Evolutionary conservation across 2,888 invertebrate species (phyloP).

Genomic region (Drosophila austrosaltans): DNA sequence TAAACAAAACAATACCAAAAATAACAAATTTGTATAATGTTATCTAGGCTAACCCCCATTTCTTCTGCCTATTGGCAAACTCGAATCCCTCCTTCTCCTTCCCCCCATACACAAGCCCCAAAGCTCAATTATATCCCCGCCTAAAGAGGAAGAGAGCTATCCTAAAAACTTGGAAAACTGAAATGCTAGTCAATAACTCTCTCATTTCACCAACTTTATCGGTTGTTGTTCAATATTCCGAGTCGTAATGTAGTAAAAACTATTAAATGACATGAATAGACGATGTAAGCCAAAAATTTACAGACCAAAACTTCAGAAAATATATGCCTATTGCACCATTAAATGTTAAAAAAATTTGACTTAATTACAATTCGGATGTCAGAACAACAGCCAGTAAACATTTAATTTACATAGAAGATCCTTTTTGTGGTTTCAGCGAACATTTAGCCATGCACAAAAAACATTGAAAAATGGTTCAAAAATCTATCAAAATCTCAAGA

Average conservation of each 20-base stretch:
- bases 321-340: conserved; percentile 4
- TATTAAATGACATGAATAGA: background rate
- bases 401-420: conserved; percentile 14
- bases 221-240: background rate
- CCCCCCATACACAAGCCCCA: conserved; percentile 15
- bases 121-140: conserved; percentile 47
- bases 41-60: conserved; percentile 34
- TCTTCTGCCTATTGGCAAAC: conserved; percentile 42
- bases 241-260: background rate
- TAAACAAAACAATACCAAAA: conserved; percentile 38
- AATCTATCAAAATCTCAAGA: conserved; percentile 40
- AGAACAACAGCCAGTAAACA: background rate
- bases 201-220: conserved; percentile 14
- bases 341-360: conserved; percentile 13
- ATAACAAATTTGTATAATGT: conserved; percentile 34
- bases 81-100: conserved; percentile 11
- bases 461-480: conserved; percentile 33
- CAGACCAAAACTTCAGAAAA: background rate
- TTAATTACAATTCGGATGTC: background rate
- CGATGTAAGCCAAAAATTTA: background rate
- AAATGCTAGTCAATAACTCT: conserved; percentile 59
- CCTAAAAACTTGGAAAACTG: conserved; percentile 18
- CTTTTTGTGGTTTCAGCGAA: conserved; percentile 41
- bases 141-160: conserved; percentile 26
- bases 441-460: conserved; percentile 11